A percentile compares a stretch with the other conserved stretches of the same genome.
phyloP scores from a whole-genome alignment of 2,888 invertebrate species.

The Epistrophe grossulariae region DNA sequence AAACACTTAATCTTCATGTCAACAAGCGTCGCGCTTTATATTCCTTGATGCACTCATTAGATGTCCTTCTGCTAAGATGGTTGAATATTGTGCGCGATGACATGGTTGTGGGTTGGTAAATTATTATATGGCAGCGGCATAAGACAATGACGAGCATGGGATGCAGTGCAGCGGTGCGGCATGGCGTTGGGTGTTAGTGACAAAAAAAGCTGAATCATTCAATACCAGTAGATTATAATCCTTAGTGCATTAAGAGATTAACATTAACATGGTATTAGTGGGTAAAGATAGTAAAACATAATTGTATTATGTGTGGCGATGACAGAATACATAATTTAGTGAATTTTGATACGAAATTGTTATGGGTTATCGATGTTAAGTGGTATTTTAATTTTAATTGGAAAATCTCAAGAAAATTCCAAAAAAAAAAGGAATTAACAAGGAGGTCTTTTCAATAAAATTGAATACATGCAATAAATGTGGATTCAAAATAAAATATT shows the following conservation, averaged over 20 bases:
- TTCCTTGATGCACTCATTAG: slow-evolving; percentile 58
- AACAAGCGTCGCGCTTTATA: slow-evolving; percentile 51
- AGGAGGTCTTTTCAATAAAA: no score
- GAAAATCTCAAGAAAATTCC: no score
- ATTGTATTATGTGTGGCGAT: not conserved
- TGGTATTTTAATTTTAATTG: no score
- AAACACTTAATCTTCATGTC: slow-evolving; percentile 62
- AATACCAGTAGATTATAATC: slow-evolving; percentile 48
- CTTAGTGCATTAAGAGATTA: slow-evolving; percentile 41
- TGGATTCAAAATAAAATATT: no score
- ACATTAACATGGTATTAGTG: slow-evolving; percentile 37
- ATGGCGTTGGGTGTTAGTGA: not conserved
- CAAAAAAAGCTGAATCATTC: slow-evolving; percentile 48
- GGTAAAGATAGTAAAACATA: slow-evolving; percentile 7
- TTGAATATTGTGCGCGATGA: not conserved
- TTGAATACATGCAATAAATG: no score
- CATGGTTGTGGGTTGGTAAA: not conserved
- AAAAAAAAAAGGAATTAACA: no score
- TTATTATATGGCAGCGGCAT: not conserved
- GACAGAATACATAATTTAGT: not conserved
- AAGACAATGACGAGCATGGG: not conserved
- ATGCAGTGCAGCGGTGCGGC: no score
- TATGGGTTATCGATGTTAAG: not conserved
- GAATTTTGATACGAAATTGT: not conserved
- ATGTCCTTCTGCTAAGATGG: slow-evolving; percentile 41